Evolutionary conservation across 2,797 vertebrate genomes (phyloP).

Genomic region (Sebastes minor): DNA sequence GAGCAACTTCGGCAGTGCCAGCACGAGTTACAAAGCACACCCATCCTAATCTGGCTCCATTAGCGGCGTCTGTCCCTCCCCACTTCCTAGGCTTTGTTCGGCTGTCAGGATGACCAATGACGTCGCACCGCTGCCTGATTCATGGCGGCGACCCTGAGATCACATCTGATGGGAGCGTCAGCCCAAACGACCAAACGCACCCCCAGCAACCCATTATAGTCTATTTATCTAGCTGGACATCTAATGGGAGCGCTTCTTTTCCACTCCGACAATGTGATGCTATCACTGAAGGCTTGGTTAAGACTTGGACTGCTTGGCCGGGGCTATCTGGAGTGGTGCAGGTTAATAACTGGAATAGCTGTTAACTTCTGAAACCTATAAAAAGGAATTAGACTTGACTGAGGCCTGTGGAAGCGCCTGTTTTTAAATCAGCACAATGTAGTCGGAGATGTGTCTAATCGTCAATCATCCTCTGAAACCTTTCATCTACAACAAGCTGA

Average conservation of each 20-base stretch:
- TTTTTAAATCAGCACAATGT: slow-evolving; percentile 3
- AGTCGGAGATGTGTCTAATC: slow-evolving; percentile 12
- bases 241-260: slow-evolving; percentile 78
- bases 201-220: slow-evolving; percentile 75
- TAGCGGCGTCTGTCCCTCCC: slow-evolving; percentile 72
- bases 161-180: slow-evolving; percentile 78
- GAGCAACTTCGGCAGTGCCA: slow-evolving; percentile 66
- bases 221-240: slow-evolving; percentile 78
- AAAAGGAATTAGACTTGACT: slow-evolving; percentile 50
- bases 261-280: slow-evolving; percentile 63
- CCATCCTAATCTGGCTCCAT: slow-evolving; percentile 78
- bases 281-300: slow-evolving; percentile 67
- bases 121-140: slow-evolving; percentile 71
- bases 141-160: slow-evolving; percentile 77
- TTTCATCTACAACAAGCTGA: background rate
- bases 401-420: slow-evolving; percentile 9
- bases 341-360: slow-evolving; percentile 71
- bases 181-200: slow-evolving; percentile 76
- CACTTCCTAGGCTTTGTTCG: slow-evolving; percentile 78
- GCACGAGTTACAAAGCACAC: slow-evolving; percentile 67
- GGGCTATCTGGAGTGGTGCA: slow-evolving; percentile 59
- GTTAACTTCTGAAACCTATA: slow-evolving; percentile 63
- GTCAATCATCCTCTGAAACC: slow-evolving; percentile 1
- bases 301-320: slow-evolving; percentile 49
- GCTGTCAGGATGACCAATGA: slow-evolving; percentile 86